Evolutionary conservation across 2,113 vertebrate genomes (phyloP).

Genomic region (Lophochroa leadbeateri): DNA sequence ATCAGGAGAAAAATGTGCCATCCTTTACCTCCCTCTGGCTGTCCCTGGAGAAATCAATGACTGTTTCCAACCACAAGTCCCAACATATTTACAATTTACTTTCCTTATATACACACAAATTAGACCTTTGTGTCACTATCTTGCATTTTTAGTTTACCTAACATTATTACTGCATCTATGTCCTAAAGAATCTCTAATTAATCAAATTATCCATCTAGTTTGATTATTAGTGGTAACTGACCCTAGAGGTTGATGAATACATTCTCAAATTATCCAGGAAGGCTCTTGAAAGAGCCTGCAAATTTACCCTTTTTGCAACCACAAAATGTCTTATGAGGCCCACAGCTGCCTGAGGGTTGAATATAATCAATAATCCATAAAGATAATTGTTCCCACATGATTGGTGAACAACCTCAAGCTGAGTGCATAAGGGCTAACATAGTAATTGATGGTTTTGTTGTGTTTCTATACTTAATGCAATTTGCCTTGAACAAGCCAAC

Average conservation of each 20-base stretch:
- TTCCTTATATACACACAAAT: background rate
- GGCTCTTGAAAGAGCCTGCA: slow-evolving; percentile 38
- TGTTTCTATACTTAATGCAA: slow-evolving; percentile 33
- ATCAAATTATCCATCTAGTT: slow-evolving; percentile 51
- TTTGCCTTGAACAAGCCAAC: slow-evolving; percentile 29
- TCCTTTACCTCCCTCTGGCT: background rate
- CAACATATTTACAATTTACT: background rate
- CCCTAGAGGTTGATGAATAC: slow-evolving; percentile 62
- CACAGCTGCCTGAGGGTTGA: slow-evolving; percentile 18
- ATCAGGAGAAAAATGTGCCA: background rate
- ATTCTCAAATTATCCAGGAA: slow-evolving; percentile 64
- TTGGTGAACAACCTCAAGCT: slow-evolving; percentile 32
- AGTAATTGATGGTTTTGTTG: slow-evolving; percentile 32
- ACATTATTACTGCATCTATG: background rate
- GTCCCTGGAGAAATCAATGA: background rate
- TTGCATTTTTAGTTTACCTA: slow-evolving; percentile 11
- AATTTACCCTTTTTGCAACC: slow-evolving; percentile 50
- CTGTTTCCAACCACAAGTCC: background rate
- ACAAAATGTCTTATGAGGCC: slow-evolving; percentile 34
- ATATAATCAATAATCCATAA: slow-evolving; percentile 65
- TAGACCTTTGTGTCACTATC: background rate
- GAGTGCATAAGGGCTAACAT: slow-evolving; percentile 23
- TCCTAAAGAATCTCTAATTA: slow-evolving; percentile 30
- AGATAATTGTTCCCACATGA: slow-evolving; percentile 67
- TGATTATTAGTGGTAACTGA: slow-evolving; percentile 45